Evolutionary conservation across 2,888 invertebrate species (phyloP).

Genomic region (Heliconius aoede): DNA sequence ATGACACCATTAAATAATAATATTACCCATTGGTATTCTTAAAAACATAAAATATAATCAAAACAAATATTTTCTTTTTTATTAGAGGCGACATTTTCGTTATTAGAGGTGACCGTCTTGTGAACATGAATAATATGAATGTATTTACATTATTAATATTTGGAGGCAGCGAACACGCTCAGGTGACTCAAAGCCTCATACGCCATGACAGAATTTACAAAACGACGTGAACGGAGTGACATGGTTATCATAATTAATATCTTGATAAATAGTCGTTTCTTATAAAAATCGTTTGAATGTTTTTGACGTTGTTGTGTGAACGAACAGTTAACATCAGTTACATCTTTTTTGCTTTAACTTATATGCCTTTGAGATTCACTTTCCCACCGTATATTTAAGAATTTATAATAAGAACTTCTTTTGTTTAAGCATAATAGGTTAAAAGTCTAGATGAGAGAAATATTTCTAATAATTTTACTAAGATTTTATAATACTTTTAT

Average conservation of each 20-base stretch:
- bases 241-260: conserved; percentile 9
- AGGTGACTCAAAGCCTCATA: conserved; percentile 23
- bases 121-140: conserved; percentile 34
- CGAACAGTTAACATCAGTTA: conserved; percentile 24
- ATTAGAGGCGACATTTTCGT: conserved; percentile 17
- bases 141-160: conserved; percentile 42
- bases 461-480: no score
- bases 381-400: conserved; percentile 7
- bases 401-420: conserved; percentile 5
- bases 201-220: conserved; percentile 19
- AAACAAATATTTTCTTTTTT: conserved; percentile 21
- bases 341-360: conserved; percentile 25
- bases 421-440: not conserved
- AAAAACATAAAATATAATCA: not conserved
- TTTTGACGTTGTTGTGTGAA: conserved; percentile 32
- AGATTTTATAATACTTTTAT: no score
- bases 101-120: conserved; percentile 28
- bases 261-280: not conserved
- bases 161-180: conserved; percentile 22
- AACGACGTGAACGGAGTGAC: conserved; percentile 3
- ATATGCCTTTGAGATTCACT: not conserved
- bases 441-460: not conserved
- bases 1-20: not conserved
- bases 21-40: not conserved
- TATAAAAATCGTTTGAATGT: no score